Evolutionary conservation across 2,113 vertebrate species (phyloP).

Genomic region (Salvelinus sp.): DNA sequence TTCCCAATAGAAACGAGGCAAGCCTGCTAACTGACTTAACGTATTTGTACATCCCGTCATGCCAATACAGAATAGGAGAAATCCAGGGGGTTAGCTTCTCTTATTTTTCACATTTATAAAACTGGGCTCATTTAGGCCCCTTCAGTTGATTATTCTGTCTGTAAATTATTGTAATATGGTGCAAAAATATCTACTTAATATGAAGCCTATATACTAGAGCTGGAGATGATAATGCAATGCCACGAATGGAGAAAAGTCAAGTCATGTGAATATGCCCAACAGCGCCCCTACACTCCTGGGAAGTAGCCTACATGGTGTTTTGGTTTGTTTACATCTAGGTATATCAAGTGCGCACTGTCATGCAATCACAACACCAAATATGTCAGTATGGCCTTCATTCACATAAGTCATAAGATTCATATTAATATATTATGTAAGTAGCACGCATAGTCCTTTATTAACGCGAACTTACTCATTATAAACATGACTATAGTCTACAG

Average conservation of each 20-base stretch:
- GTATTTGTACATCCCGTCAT: background rate
- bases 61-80: background rate
- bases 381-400: background rate
- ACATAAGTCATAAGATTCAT: background rate
- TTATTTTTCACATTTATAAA: background rate
- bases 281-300: constrained; percentile 53
- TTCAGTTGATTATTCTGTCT: background rate
- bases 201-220: background rate
- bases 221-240: background rate
- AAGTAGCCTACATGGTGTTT: background rate
- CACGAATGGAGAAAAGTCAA: background rate
- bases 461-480: too few species aligned
- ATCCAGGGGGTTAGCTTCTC: too few species aligned
- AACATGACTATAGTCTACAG: too few species aligned
- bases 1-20: constrained; percentile 14
- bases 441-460: background rate
- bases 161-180: background rate
- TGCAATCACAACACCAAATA: background rate
- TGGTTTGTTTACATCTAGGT: constrained; percentile 58
- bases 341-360: constrained; percentile 69
- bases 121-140: too few species aligned
- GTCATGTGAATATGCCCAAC: constrained; percentile 19
- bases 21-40: constrained; percentile 9
- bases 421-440: background rate
- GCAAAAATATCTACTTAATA: background rate